Conservation (phyloP, 2,797 vertebrate species). For the Leuciscus waleckii region DNA sequence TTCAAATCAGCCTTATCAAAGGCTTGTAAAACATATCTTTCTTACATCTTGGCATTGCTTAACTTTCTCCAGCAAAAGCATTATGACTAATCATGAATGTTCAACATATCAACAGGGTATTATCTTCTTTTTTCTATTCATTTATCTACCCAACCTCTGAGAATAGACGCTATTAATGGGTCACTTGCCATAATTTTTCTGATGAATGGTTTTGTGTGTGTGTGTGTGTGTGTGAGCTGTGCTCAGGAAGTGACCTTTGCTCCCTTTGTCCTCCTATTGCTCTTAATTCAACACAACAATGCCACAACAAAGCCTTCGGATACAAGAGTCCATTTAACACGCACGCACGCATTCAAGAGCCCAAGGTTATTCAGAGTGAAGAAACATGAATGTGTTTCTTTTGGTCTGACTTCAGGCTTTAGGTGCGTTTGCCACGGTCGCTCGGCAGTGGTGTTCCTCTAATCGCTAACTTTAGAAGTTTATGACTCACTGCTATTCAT, state of each 20-base stretch:
- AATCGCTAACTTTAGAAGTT: constrained; percentile 45
- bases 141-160: background rate
- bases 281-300: constrained; percentile 49
- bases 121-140: background rate
- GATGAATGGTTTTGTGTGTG: constrained; percentile 20
- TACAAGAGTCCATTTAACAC: constrained; percentile 5
- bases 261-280: constrained; percentile 30
- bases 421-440: constrained; percentile 34
- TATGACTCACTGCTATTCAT: constrained; percentile 51
- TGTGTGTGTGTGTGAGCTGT: background rate
- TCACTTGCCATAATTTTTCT: background rate
- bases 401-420: background rate
- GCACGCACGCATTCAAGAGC: background rate
- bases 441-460: constrained; percentile 58
- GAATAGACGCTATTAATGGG: constrained; percentile 16
- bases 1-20: background rate
- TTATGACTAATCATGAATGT: background rate
- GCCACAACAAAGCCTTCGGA: constrained; percentile 25
- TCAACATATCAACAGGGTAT: background rate
- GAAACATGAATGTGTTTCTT: background rate
- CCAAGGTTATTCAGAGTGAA: background rate
- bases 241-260: constrained; percentile 53
- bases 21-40: background rate
- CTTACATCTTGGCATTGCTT: background rate
- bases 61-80: background rate